Base-by-base conservation (phyloP, 2,797 vertebrate genomes). In the Ctenopoma kingsleyae region DNA sequence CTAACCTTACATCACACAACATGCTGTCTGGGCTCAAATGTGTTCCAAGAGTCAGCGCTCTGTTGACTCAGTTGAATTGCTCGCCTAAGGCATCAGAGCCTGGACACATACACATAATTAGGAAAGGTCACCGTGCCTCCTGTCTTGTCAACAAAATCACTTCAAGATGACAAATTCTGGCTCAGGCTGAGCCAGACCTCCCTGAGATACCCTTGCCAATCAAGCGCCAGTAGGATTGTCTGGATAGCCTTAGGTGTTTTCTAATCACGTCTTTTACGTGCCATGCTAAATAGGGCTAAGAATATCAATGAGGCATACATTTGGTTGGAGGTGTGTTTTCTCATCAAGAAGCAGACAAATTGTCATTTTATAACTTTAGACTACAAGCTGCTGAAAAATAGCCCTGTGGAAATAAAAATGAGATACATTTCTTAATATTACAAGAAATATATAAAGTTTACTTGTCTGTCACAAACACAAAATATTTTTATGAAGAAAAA, bases 41-140 rank as follows among this genome's bases (percentile, higher is more conserved):
- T 85, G 77, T 77, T 81, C 67, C 64, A 41, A 78, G 84, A 89
- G 78, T 79, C 75, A 60, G 75, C 44, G 70, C 87, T 87, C 76
- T 94, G 92, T 94, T 94, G 93, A 94, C 93, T 94, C 92, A 86
- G 91, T 93, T 89, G 90, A 94, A 93, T 94, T 93, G 90, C 91
- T 92, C 81, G 91, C 93, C 92, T 78, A 64, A 88, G 93, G 92
- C 93, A 20, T 72, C 84, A 71, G 80, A 27, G 89, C 86, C 91
- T 89, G 89, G 89, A 93, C 91, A 92, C 92, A 93, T 87, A 91
- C 87, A 92, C 88, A 89, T 94, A 94, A 93, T 91, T 92, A 94
- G 89, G 72, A 94, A 94, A 94, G 94, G 94, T 94, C 94, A 93
- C 78, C 47, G 77, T 89, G 87, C 88, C 90, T 92, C 86, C 86